A percentile compares a stretch with the other conserved stretches of the same genome.
phyloP scores from a whole-genome alignment of 2,888 invertebrate genomes.

The Euphydryas editha region DNA sequence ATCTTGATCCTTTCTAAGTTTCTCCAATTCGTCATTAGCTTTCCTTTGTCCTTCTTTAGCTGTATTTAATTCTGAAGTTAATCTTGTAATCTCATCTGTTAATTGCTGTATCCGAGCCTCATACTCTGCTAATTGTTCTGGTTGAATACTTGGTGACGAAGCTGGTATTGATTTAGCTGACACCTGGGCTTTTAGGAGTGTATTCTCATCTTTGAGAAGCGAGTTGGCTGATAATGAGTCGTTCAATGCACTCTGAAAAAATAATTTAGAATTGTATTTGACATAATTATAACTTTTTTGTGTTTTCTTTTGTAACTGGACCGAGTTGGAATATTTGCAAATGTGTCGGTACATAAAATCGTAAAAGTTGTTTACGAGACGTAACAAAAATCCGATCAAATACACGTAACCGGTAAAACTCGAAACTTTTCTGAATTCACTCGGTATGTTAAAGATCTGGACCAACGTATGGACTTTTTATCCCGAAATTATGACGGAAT shows the following conservation, averaged over 20 bases:
- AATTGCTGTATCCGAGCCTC: constrained; percentile 53
- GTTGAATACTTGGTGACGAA: constrained; percentile 7
- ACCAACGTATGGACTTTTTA: no score
- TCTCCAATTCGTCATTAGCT: constrained; percentile 80
- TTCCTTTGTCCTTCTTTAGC: constrained; percentile 50
- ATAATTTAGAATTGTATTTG: background rate
- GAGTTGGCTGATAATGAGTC: constrained; percentile 88
- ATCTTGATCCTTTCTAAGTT: constrained; percentile 94
- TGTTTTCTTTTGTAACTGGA: background rate
- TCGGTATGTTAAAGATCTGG: no score
- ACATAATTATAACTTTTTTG: background rate
- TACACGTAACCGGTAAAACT: no score
- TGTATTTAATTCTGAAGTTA: constrained; percentile 48
- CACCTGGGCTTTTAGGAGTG: constrained; percentile 90
- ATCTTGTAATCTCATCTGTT: constrained; percentile 49
- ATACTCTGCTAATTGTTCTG: constrained; percentile 44
- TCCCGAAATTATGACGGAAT: no score
- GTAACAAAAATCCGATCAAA: no score
- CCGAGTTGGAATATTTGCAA: no score
- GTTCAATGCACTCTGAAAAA: constrained; percentile 75
- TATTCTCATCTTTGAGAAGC: constrained; percentile 93
- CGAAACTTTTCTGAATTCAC: no score
- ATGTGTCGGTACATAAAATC: no score
- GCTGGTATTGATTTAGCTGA: constrained; percentile 63
- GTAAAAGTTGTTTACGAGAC: no score